These are phyloP conservation scores for Sebastes fasciatus DNA, from an alignment of 2,113 vertebrate species.

Conservation along the genomic window DNA sequence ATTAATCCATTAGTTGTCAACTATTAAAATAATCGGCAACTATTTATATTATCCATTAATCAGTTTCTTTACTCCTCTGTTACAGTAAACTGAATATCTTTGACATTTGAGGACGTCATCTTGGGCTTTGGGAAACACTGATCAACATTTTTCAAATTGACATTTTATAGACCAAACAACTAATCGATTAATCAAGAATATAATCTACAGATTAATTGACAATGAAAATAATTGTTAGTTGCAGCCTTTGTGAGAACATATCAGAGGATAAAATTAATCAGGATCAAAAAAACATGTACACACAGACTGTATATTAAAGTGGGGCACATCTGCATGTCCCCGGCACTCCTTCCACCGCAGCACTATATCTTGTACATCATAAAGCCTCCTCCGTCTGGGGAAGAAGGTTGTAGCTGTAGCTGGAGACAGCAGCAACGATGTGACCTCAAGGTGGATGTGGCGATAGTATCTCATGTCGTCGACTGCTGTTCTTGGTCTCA, in stretches of 20 bases:
- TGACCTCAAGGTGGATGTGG: conserved; percentile 49
- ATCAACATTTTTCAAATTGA: no score
- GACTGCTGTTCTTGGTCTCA: conserved; percentile 38
- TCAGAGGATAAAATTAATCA: not conserved
- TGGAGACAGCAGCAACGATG: not conserved
- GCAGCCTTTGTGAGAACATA: not conserved
- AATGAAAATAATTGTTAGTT: no score
- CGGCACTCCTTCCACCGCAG: conserved; percentile 22
- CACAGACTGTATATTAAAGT: not conserved
- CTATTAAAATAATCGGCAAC: no score
- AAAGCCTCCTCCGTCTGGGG: not conserved
- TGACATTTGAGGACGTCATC: no score
- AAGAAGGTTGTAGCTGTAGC: conserved; percentile 19
- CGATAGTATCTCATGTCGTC: conserved; percentile 62
- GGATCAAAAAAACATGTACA: not conserved
- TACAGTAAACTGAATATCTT: no score
- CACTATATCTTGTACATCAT: conserved; percentile 16
- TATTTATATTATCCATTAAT: no score
- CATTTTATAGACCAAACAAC: no score
- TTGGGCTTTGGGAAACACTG: no score
- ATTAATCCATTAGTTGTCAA: no score
- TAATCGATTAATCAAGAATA: no score
- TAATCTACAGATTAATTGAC: no score
- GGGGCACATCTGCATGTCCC: conserved; percentile 17
- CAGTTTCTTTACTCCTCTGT: no score